Evolutionary conservation across 2,888 invertebrate genomes (phyloP).

Genomic region (Hetaerina titia): DNA sequence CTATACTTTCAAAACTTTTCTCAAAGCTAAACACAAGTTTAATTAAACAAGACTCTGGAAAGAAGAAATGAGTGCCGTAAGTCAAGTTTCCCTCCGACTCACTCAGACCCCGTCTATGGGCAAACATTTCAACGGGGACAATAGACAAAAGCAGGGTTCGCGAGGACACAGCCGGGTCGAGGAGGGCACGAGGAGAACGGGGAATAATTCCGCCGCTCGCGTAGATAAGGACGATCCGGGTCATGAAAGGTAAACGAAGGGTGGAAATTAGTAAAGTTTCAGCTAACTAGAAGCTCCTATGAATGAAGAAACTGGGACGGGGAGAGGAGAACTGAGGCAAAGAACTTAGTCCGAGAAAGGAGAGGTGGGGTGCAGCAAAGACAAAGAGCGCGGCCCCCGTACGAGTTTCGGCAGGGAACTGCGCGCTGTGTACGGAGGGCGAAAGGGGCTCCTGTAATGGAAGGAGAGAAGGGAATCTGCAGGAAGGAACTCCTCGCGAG

Average conservation of each 20-base stretch:
- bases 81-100: background rate
- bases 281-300: background rate
- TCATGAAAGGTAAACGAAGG: conserved; percentile 44
- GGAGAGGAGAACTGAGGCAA: background rate
- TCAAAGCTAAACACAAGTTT: conserved; percentile 5
- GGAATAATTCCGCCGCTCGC: background rate
- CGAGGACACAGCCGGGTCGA: background rate
- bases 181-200: background rate
- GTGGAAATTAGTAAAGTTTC: conserved; percentile 29
- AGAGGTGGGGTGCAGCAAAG: background rate
- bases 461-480: background rate
- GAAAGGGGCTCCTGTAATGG: background rate
- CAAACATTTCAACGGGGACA: conserved; percentile 21
- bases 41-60: conserved; percentile 12
- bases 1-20: background rate
- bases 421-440: background rate
- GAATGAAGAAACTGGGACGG: conserved; percentile 11
- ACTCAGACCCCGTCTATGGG: background rate
- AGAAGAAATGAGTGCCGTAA: conserved; percentile 8
- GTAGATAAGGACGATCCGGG: conserved; percentile 10
- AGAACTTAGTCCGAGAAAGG: background rate
- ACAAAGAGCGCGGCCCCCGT: background rate
- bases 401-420: background rate
- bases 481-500: background rate
- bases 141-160: background rate